A percentile compares a stretch with the other conserved stretches of the same genome.
Evolutionary conservation across 2,888 invertebrate genomes (phyloP).

Genomic region (Calliphora vomitoria): DNA sequence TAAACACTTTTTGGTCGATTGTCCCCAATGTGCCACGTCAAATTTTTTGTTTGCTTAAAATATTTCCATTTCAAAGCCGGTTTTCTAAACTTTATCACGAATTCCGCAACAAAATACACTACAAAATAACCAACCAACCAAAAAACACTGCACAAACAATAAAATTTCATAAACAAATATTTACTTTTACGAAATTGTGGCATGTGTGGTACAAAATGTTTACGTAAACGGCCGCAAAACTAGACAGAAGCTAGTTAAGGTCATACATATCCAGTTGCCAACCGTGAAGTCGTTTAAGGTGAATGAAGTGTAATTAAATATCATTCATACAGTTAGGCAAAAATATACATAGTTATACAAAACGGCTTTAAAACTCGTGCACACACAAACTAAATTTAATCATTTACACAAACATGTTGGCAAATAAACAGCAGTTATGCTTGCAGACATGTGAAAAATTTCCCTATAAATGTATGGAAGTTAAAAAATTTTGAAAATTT

Average conservation of each 20-base stretch:
- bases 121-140: neutral
- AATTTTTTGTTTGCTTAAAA: neutral
- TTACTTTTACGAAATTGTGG: neutral
- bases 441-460: too few relatives aligned
- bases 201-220: neutral
- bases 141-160: conserved; percentile 5
- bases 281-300: neutral
- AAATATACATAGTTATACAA: neutral
- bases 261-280: neutral
- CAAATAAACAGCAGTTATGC: too few relatives aligned
- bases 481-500: too few relatives aligned
- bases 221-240: too few relatives aligned
- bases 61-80: neutral
- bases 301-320: conserved; percentile 38
- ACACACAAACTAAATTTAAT: too few relatives aligned
- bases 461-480: too few relatives aligned
- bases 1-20: too few relatives aligned
- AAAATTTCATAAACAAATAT: conserved; percentile 28
- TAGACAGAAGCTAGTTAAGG: neutral
- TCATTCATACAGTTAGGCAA: neutral
- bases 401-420: too few relatives aligned
- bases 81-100: neutral
- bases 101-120: neutral
- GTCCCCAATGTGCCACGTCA: neutral
- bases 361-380: too few relatives aligned